Base-by-base conservation (phyloP, 2,113 vertebrate species). In the Neopipo cinnamomea region DNA sequence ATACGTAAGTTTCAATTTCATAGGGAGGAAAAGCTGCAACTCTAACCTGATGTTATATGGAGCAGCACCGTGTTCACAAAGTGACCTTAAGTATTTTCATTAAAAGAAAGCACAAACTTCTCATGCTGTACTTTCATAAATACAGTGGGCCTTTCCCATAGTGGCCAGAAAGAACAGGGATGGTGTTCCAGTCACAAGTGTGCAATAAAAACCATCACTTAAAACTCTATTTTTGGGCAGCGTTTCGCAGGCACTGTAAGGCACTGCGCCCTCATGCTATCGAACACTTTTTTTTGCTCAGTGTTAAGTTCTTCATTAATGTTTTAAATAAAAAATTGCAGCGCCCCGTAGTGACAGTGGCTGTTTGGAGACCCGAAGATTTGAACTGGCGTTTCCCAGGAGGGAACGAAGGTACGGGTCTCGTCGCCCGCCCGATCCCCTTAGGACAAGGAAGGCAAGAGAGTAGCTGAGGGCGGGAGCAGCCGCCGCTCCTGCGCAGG, bases 381-480 rank as follows among this genome's bases (percentile, higher is more conserved):
- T 2, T 14, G 22, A n/a, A 8, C 7, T 1, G 6, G 1, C 2
- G 2, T 11, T 18, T 37, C 5, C 25, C 11, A 1, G 0, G 2
- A 2, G 6, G 3, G 0, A 0, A 12, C 35, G 15, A 14, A 15
- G 6, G 5, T 2, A 1, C 1, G 5, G 1, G 4, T 9, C 35
- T 5, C 1, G 0, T 7, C 0, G 3, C 5, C 15, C 1, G 0
- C 4, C 4, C 0, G 6, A 1, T 3, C 12, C 6, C 52, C 37
- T 28, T 14, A 10, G 1, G 8, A 5, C 8, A 28, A 23, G 1
- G 6, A 2, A 6, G 13, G 6, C 5, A 3, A 7, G 5, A 8
- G 4, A 2, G 2, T 2, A 1, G 12, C 2, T 1, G 1, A 1
- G 4, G 2, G 2, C 2, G 10, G 5, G 0, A 2, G 3, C 33